Conservation (phyloP, 2,113 vertebrate genomes). For the Gasterosteus nipponicus region DNA sequence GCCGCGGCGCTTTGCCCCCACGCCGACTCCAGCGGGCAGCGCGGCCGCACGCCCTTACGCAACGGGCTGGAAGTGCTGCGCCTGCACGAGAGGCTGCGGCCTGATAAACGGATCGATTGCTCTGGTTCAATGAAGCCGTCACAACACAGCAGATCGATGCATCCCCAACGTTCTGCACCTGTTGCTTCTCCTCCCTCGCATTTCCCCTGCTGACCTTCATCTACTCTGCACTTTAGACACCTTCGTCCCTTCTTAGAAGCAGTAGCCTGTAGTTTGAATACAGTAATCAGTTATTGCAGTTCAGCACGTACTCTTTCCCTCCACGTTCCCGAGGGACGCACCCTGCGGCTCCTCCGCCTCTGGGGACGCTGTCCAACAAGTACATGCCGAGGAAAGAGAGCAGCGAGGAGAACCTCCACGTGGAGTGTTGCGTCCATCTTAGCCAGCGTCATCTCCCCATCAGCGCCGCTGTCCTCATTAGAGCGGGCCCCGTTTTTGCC, state of each 20-base stretch:
- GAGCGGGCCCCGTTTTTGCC: background rate
- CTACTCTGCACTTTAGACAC: background rate
- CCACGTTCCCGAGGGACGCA: background rate
- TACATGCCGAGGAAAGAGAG: background rate
- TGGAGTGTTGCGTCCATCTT: background rate
- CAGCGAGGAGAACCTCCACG: background rate
- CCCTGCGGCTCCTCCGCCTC: background rate
- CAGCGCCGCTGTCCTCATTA: background rate
- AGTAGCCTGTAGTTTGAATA: background rate
- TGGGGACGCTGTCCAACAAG: background rate
- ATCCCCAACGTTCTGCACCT: conserved; percentile 38
- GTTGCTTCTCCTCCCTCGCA: conserved; percentile 24
- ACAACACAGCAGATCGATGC: conserved; percentile 1
- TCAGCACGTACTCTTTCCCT: background rate
- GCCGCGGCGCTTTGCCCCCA: conserved; percentile 52
- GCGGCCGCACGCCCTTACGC: conserved; percentile 30
- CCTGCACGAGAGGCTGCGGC: background rate
- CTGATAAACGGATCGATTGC: conserved; percentile 2
- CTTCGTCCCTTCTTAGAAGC: background rate
- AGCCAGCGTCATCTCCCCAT: background rate
- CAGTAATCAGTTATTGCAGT: background rate
- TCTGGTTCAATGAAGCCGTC: conserved; percentile 13
- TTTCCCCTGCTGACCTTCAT: too few relatives aligned
- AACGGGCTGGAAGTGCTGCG: conserved; percentile 18
- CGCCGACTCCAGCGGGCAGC: too few relatives aligned